phyloP scores from a whole-genome alignment of 2,888 invertebrate species.

The Drosophila birchii region DNA sequence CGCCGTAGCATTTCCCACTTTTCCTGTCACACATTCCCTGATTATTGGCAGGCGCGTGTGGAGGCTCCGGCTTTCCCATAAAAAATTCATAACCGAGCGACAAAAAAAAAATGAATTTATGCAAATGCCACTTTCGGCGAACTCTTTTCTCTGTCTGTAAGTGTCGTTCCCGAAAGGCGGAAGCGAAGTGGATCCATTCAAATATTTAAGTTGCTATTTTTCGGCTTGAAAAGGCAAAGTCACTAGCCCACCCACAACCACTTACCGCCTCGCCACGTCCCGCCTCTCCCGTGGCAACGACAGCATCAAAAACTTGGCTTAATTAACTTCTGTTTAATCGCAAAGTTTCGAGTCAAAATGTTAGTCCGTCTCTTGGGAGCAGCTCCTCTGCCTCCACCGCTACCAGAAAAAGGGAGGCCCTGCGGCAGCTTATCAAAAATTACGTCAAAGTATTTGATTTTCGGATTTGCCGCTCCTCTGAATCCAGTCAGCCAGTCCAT shows the following conservation, averaged over 20 bases:
- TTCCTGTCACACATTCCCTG: constrained; percentile 45
- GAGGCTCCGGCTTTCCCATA: constrained; percentile 48
- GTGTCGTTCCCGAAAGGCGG: constrained; percentile 31
- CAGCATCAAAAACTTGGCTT: constrained; percentile 70
- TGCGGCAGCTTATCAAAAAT: constrained; percentile 68
- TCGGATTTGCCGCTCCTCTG: constrained; percentile 67
- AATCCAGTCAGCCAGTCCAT: constrained; percentile 37
- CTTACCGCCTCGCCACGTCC: constrained; percentile 16
- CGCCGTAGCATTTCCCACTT: constrained; percentile 8
- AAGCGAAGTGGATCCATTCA: constrained; percentile 49
- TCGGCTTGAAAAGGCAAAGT: constrained; percentile 60
- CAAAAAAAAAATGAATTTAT: constrained; percentile 66
- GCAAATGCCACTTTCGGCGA: constrained; percentile 72
- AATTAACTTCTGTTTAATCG: constrained; percentile 76
- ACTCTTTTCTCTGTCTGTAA: constrained; percentile 64
- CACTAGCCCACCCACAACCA: constrained; percentile 26
- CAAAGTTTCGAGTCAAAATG: constrained; percentile 64
- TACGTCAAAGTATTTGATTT: constrained; percentile 73
- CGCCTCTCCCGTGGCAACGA: constrained; percentile 37
- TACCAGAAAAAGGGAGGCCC: constrained; percentile 47
- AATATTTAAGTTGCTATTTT: constrained; percentile 74
- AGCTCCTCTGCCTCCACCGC: background rate
- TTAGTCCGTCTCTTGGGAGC: constrained; percentile 41
- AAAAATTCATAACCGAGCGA: constrained; percentile 69
- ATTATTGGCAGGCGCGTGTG: constrained; percentile 68